Evolutionary conservation across 2,113 vertebrate genomes (phyloP).

Genomic region (Triplophysa rosa): DNA sequence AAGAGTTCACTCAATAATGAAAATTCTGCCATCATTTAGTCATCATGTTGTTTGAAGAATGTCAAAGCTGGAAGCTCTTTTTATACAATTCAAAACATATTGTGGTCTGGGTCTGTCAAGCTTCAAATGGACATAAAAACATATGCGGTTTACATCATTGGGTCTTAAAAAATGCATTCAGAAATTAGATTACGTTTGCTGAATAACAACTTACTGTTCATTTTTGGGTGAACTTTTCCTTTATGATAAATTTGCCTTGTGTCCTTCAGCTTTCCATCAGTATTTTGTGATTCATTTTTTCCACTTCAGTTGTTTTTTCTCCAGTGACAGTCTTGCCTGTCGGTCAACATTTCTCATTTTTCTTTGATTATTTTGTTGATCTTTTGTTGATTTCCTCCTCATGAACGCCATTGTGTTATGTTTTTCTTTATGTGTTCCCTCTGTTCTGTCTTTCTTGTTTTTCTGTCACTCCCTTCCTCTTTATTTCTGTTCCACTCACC

Average conservation of each 20-base stretch:
- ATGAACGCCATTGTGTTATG: constrained; percentile 73
- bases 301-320: constrained; percentile 15
- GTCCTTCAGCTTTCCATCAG: constrained; percentile 25
- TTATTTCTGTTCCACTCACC: constrained; percentile 50
- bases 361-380: constrained; percentile 77
- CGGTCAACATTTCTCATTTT: constrained; percentile 74
- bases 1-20: background rate
- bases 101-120: background rate
- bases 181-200: background rate
- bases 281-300: constrained; percentile 65
- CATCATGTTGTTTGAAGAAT: background rate
- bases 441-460: constrained; percentile 22
- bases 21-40: background rate
- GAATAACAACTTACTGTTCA: background rate
- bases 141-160: background rate
- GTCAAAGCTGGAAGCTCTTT: background rate
- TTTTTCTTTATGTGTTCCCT: constrained; percentile 46
- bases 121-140: background rate
- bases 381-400: constrained; percentile 77
- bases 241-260: background rate
- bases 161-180: background rate
- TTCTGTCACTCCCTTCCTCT: constrained; percentile 50
- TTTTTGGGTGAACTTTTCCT: background rate
- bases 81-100: background rate
- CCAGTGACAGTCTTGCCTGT: background rate